phyloP scores from a whole-genome alignment of 2,113 vertebrate genomes.

The Pseudorhombus dupliciocellatus region DNA sequence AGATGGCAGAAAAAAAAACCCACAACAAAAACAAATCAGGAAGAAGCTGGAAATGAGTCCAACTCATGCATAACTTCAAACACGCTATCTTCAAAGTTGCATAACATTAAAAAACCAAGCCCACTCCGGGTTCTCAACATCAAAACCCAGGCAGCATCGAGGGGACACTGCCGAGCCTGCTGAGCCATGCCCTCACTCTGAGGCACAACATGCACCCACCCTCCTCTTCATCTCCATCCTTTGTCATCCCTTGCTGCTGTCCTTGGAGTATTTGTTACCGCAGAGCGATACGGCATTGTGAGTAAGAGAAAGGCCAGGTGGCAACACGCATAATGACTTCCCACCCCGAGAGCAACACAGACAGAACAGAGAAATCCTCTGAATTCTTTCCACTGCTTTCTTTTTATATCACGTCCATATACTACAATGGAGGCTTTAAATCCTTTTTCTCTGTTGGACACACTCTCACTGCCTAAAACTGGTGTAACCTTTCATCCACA shows the following conservation, averaged over 20 bases:
- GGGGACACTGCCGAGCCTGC: slow-evolving; percentile 66
- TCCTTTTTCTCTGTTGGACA: not conserved
- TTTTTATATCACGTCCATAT: slow-evolving; percentile 17
- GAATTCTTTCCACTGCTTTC: slow-evolving; percentile 12
- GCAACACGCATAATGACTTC: slow-evolving; percentile 45
- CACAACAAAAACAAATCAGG: slow-evolving; percentile 74
- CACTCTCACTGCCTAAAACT: not conserved
- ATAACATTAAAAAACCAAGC: slow-evolving; percentile 79
- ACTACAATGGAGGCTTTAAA: not conserved
- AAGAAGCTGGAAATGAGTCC: slow-evolving; percentile 81
- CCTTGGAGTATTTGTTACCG: slow-evolving; percentile 60
- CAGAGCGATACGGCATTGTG: slow-evolving; percentile 36
- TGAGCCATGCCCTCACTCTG: slow-evolving; percentile 61
- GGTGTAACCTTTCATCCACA: not conserved
- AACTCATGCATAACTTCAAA: slow-evolving; percentile 84
- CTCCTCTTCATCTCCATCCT: slow-evolving; percentile 67
- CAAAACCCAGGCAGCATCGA: slow-evolving; percentile 68
- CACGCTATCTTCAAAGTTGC: slow-evolving; percentile 81
- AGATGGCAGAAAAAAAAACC: slow-evolving; percentile 48
- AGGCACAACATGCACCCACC: slow-evolving; percentile 55
- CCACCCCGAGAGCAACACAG: slow-evolving; percentile 25
- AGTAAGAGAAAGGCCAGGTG: slow-evolving; percentile 61
- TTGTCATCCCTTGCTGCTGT: slow-evolving; percentile 51
- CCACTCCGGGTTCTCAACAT: slow-evolving; percentile 70
- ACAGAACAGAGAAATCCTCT: slow-evolving; percentile 23